Percentiles rank a stretch among this genome's conserved stretches.
These are phyloP conservation scores for Lydus trimaculatus DNA, from an alignment of 2,888 invertebrate species.

Conservation along the genomic window DNA sequence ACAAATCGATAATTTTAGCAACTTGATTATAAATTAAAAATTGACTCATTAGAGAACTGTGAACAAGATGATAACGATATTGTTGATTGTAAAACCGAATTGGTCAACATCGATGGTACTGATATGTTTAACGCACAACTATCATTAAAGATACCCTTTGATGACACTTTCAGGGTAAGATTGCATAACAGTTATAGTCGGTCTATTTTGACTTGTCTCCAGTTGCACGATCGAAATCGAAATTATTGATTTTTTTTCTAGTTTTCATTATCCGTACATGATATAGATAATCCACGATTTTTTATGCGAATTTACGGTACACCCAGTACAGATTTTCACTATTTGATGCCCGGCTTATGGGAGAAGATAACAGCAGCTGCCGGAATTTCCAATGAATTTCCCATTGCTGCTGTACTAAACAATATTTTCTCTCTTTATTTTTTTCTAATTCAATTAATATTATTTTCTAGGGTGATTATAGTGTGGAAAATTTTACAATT, in stretches of 20 bases:
- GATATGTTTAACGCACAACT: slow-evolving; percentile 15
- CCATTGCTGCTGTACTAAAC: slow-evolving; percentile 26
- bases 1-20: not conserved
- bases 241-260: not conserved
- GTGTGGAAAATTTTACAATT: slow-evolving; percentile 4
- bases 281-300: not conserved
- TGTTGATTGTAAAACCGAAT: not conserved
- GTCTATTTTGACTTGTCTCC: too few species aligned
- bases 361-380: slow-evolving; percentile 19
- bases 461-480: slow-evolving; percentile 9
- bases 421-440: not conserved
- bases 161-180: slow-evolving; percentile 25
- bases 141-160: slow-evolving; percentile 18
- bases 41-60: not conserved
- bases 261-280: not conserved
- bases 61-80: not conserved
- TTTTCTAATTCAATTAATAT: not conserved
- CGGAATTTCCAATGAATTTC: slow-evolving; percentile 17
- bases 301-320: not conserved
- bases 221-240: not conserved
- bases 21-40: not conserved
- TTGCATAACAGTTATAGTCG: too few species aligned
- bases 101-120: not conserved
- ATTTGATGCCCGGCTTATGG: slow-evolving; percentile 23
- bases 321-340: not conserved